These are phyloP conservation scores for Lepus timidus DNA, from an alignment of 2,113 vertebrate species.

Conservation along the genomic window DNA sequence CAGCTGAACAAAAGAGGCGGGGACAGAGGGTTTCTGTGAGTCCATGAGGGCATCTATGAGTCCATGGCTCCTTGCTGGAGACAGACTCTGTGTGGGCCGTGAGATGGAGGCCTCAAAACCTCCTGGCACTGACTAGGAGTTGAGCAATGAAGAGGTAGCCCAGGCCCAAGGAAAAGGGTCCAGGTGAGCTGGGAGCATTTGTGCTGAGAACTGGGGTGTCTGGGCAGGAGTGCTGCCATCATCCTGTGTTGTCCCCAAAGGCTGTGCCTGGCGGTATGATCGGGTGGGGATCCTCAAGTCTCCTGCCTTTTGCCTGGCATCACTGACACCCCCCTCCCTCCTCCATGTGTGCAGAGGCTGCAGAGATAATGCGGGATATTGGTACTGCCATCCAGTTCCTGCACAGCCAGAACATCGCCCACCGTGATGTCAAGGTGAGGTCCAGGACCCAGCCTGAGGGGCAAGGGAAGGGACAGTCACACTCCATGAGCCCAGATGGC, in stretches of 20 bases:
- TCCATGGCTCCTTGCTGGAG: background rate
- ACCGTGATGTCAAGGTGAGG: slow-evolving; percentile 97
- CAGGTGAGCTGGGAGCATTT: background rate
- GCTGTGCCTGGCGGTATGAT: background rate
- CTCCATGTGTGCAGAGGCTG: slow-evolving; percentile 91
- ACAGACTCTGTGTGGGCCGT: background rate
- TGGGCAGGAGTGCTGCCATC: background rate
- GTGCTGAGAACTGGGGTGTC: background rate
- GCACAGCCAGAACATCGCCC: slow-evolving; percentile 95
- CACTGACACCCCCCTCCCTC: background rate
- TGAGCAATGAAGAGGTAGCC: background rate
- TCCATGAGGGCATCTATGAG: background rate
- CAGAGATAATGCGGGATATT: slow-evolving; percentile 97
- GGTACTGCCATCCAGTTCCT: slow-evolving; percentile 96
- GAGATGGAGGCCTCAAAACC: background rate
- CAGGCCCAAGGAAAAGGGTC: slow-evolving; percentile 23
- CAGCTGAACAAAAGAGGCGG: background rate
- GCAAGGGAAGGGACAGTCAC: background rate
- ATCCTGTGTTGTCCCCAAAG: background rate
- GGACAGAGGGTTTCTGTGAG: background rate
- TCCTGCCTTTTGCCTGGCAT: background rate
- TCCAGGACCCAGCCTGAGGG: background rate
- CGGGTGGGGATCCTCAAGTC: background rate
- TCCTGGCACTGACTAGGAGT: background rate
- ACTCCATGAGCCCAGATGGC: background rate